These are phyloP conservation scores for Vireo altiloquus DNA, from an alignment of 2,113 vertebrate genomes.

Conservation along the genomic window DNA sequence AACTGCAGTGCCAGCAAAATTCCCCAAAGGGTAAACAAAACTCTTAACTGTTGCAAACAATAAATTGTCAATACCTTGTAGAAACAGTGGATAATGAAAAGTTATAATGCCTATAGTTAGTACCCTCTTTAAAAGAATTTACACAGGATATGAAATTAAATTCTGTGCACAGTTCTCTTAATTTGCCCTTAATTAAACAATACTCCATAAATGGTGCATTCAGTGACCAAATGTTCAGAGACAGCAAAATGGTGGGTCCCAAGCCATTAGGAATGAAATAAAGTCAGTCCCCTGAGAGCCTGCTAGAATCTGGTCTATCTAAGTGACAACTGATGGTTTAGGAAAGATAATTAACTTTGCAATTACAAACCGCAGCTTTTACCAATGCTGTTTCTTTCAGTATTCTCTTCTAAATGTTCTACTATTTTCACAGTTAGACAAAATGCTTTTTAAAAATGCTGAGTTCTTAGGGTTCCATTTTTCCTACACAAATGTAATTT, in stretches of 20 bases:
- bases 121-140: slow-evolving; percentile 90
- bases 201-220: slow-evolving; percentile 91
- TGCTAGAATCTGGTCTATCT: slow-evolving; percentile 84
- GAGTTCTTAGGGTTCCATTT: slow-evolving; percentile 57
- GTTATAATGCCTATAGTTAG: slow-evolving; percentile 90
- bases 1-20: slow-evolving; percentile 70
- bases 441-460: slow-evolving; percentile 59
- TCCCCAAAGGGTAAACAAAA: slow-evolving; percentile 80
- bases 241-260: slow-evolving; percentile 85
- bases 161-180: slow-evolving; percentile 91
- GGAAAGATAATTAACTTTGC: slow-evolving; percentile 99
- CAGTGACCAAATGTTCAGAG: slow-evolving; percentile 92
- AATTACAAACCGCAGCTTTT: slow-evolving; percentile 89
- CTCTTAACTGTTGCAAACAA: slow-evolving; percentile 78
- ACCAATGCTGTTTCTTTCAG: slow-evolving; percentile 75
- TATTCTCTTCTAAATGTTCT: slow-evolving; percentile 74
- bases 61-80: slow-evolving; percentile 81
- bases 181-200: slow-evolving; percentile 98
- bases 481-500: slow-evolving; percentile 59
- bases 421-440: slow-evolving; percentile 66
- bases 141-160: slow-evolving; percentile 89
- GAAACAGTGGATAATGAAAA: slow-evolving; percentile 90
- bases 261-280: slow-evolving; percentile 85
- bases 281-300: slow-evolving; percentile 81
- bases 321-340: slow-evolving; percentile 96